These are phyloP conservation scores for Saguinus midas DNA, from an alignment of 2,113 vertebrate species.

Conservation along the genomic window DNA sequence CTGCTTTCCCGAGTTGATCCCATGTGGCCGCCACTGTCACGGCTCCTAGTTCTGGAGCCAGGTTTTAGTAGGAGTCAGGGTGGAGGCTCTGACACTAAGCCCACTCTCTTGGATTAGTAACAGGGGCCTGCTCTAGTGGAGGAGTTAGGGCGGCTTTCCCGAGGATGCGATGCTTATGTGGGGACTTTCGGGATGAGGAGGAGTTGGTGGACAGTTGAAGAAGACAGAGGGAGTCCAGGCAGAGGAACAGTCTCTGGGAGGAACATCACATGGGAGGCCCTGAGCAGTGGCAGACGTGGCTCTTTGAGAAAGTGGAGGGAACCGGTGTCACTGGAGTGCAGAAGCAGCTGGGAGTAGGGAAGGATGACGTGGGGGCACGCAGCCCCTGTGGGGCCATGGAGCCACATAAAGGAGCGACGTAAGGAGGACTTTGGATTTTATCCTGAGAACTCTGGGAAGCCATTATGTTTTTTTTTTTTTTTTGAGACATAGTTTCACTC, in stretches of 20 bases:
- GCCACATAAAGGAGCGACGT: background rate
- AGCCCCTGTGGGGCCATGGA: rapidly evolving
- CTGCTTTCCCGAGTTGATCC: background rate
- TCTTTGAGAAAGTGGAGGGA: background rate
- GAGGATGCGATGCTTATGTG: rapidly evolving
- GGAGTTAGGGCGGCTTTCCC: background rate
- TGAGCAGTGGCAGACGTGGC: background rate
- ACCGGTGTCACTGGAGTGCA: background rate
- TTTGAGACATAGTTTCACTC: too few relatives aligned
- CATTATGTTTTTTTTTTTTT: background rate
- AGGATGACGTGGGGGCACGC: rapidly evolving
- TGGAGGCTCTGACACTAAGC: background rate
- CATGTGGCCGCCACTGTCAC: background rate
- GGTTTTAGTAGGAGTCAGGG: background rate
- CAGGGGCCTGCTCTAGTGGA: background rate
- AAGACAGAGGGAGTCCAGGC: background rate
- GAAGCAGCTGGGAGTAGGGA: background rate
- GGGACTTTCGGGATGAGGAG: background rate
- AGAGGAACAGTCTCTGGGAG: background rate
- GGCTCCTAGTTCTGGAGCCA: background rate
- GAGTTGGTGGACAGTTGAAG: background rate
- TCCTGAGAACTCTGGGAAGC: background rate
- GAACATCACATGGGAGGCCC: too few relatives aligned
- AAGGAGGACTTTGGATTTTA: background rate
- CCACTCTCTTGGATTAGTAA: background rate